Base-by-base conservation (phyloP, 1,140 invertebrate species). In the Drosophila aff. region DNA sequence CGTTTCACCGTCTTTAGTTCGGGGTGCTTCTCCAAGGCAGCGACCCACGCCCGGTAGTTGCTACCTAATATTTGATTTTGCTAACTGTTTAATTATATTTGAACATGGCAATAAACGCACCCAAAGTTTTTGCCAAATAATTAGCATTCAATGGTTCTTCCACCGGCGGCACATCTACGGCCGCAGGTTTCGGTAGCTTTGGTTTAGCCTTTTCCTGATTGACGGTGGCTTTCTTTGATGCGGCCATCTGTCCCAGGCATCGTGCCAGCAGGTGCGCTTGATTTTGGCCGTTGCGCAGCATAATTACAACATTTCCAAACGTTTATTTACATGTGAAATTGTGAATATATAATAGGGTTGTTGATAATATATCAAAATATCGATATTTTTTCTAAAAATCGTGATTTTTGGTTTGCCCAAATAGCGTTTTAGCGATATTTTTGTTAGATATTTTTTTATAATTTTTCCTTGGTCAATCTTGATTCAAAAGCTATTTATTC, bases 1-100 rank as follows among this genome's bases (percentile, higher is more conserved):
- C 80, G 72, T 44, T 92, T 92, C 2, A 92, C 13, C 0, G 79
- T 68, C 50, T 76, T 90, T n/a, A 92, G 52, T 65, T 92, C 86
- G 0, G 89, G 91, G 65, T 92, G 78, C 43, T 92, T 91, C 8
- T 81, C 71, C 21, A 92, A 49, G 3, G 78, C 87, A 8, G 44
- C 31, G 0, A 47, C 44, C 87, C 87, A 91, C 5, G 49, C 33
- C 2, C 73, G 64, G 47, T 82, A 86, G 36, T 46, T 77, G 44
- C 82, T 81, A 26, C 87, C 86, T 90, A 23, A 18, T 21, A 16
- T 52, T 15, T 18, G 1, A 41, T 8, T 26, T 18, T 16, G 28
- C 21, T 36, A 18, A 23, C 4, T 26, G 11, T 4, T 11, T 16
- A 16, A 50, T 11, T 47, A 2, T 23, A 2, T 28, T 50, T 21